phyloP scores from a whole-genome alignment of 2,113 vertebrate species.

The Capreolus pygargus region DNA sequence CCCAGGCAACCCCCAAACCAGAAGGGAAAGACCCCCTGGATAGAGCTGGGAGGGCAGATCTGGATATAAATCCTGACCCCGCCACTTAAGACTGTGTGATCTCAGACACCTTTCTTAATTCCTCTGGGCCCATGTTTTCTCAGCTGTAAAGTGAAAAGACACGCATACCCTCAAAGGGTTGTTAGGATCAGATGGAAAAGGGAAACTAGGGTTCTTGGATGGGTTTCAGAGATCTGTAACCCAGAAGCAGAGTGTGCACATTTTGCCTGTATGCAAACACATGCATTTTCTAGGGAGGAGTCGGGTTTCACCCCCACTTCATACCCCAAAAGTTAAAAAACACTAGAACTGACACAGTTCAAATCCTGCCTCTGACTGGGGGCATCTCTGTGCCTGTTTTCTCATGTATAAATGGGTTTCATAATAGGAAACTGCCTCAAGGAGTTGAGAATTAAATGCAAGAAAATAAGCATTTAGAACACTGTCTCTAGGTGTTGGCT shows the following conservation, averaged over 20 bases:
- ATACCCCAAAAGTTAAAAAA: background rate
- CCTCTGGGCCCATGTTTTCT: background rate
- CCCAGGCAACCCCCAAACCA: background rate
- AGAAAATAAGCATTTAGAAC: background rate
- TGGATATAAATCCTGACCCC: background rate
- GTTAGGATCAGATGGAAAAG: background rate
- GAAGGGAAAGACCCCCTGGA: background rate
- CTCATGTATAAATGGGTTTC: background rate
- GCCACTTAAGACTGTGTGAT: fast-evolving
- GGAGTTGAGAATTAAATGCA: background rate
- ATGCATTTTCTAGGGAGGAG: background rate
- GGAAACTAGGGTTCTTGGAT: background rate
- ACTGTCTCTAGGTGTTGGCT: background rate
- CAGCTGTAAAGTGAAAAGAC: background rate
- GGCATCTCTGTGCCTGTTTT: background rate
- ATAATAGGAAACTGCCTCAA: too few species aligned
- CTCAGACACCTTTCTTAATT: background rate
- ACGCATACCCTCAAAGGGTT: background rate
- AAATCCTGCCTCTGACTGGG: background rate
- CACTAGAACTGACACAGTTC: background rate
- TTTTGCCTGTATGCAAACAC: background rate
- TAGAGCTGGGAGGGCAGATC: background rate
- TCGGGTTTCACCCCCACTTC: background rate
- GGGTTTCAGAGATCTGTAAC: background rate
- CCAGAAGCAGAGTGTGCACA: background rate